Conservation (phyloP, 2,113 vertebrate species). For the Ceyx margarethae region DNA sequence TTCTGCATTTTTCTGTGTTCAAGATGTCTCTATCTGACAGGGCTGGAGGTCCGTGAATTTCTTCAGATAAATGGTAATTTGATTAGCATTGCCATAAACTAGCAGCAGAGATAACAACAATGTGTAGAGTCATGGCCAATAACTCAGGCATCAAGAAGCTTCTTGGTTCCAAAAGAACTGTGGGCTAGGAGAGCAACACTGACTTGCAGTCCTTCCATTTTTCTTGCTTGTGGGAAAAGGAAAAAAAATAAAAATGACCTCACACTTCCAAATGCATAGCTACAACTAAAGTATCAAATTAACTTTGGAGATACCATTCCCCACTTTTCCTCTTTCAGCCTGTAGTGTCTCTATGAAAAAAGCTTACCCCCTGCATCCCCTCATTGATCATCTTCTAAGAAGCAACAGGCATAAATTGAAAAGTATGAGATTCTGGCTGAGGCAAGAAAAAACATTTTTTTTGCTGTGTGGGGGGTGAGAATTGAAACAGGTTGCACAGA, state of each 20-base stretch:
- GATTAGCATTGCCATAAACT: neutral
- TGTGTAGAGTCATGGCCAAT: neutral
- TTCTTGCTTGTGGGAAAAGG: neutral
- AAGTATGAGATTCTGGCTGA: neutral
- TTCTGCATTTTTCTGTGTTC: neutral
- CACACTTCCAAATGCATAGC: neutral
- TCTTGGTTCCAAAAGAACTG: neutral
- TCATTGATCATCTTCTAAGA: accelerated
- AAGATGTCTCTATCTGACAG: neutral
- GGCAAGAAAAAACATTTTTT: neutral
- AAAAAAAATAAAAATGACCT: neutral
- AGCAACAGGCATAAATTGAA: neutral
- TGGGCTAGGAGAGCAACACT: neutral
- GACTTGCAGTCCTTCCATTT: neutral
- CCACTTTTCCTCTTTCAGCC: neutral
- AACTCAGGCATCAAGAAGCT: neutral
- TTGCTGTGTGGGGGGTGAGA: neutral
- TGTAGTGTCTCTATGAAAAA: neutral
- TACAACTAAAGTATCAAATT: neutral
- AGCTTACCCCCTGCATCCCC: neutral
- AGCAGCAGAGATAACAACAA: neutral
- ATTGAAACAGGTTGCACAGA: neutral
- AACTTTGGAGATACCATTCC: neutral
- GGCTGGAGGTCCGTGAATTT: neutral
- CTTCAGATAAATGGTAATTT: constrained; percentile 3